These are phyloP conservation scores for Drosophila oshimai DNA, from an alignment of 1,140 invertebrate species.

Conservation along the genomic window DNA sequence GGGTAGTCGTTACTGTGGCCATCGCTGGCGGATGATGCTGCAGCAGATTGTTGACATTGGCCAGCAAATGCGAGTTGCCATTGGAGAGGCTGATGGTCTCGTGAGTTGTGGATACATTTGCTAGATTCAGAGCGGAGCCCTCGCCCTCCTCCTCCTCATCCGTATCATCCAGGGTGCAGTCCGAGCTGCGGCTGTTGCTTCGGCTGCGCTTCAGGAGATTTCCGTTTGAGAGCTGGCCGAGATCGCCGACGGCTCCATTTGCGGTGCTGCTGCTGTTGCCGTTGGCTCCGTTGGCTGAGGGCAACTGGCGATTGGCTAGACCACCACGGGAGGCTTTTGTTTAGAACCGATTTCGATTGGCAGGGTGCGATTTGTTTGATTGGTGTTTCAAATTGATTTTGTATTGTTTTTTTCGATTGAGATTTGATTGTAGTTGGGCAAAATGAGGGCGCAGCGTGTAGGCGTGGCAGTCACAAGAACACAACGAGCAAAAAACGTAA, in stretches of 20 bases:
- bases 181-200: constrained; percentile 73
- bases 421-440: constrained; percentile 19
- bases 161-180: constrained; percentile 74
- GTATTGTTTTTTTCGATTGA: constrained; percentile 15
- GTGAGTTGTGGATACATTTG: constrained; percentile 1
- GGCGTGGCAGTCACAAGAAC: constrained; percentile 64
- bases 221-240: constrained; percentile 38
- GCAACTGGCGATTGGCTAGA: constrained; percentile 85
- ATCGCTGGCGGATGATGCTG: constrained; percentile 65
- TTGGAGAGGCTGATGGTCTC: constrained; percentile 70
- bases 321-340: constrained; percentile 85
- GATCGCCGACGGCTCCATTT: constrained; percentile 20
- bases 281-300: constrained; percentile 77
- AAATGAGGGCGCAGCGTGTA: constrained; percentile 55
- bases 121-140: constrained; percentile 26
- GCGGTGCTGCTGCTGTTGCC: constrained; percentile 18
- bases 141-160: constrained; percentile 53
- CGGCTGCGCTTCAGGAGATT: constrained; percentile 34
- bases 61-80: constrained; percentile 64
- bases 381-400: constrained; percentile 12
- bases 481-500: constrained; percentile 60
- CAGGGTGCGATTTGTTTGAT: constrained; percentile 25
- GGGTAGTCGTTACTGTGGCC: background rate
- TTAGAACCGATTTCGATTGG: constrained; percentile 43
- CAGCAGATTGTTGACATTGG: constrained; percentile 69